phyloP scores from a whole-genome alignment of 2,888 invertebrate species.

The Tachina grossa region DNA sequence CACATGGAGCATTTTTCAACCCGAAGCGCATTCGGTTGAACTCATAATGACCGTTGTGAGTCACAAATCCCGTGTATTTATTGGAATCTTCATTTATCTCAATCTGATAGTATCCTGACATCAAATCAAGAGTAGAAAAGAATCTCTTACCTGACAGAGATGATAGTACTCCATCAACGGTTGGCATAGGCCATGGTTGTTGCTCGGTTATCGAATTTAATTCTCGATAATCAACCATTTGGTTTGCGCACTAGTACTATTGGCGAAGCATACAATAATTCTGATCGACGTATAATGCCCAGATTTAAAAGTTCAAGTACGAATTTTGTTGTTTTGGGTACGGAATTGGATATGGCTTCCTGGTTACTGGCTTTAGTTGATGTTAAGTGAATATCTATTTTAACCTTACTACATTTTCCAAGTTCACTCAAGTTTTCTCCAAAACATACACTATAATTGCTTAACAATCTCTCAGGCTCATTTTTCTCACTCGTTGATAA shows the following conservation, averaged over 20 bases:
- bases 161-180: too few relatives aligned
- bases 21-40: background rate
- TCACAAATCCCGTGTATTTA: conserved; percentile 48
- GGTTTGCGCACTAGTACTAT: background rate
- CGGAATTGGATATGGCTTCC: conserved; percentile 56
- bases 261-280: background rate
- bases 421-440: conserved; percentile 46
- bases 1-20: background rate
- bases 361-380: conserved; percentile 40
- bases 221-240: too few relatives aligned
- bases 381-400: conserved; percentile 56
- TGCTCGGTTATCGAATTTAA: too few relatives aligned
- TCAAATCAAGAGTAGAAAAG: background rate
- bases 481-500: too few relatives aligned
- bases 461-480: background rate
- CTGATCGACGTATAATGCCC: background rate
- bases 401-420: conserved; percentile 44
- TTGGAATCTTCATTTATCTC: background rate
- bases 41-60: conserved; percentile 46
- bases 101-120: background rate
- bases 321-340: conserved; percentile 50
- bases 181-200: too few relatives aligned
- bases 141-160: too few relatives aligned
- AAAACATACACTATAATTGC: conserved; percentile 47
- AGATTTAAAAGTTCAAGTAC: conserved; percentile 34